These are phyloP conservation scores for Ptychodera flava DNA, from an alignment of 35 echinoderm and acorn worm genomes.

Conservation along the genomic window DNA sequence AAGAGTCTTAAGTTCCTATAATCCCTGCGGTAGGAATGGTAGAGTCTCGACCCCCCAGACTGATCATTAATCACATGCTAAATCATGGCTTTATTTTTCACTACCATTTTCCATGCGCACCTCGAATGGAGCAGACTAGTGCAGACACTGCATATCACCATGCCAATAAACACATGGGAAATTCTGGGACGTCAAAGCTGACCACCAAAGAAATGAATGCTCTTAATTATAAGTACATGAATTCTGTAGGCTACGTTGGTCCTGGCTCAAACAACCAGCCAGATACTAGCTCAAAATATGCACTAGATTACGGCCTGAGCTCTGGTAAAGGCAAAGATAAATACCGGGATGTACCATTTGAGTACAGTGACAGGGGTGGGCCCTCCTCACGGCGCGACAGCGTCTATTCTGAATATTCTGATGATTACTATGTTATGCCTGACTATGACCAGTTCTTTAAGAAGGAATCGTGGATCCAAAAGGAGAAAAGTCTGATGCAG, in stretches of 20 bases:
- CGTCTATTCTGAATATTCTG: not conserved
- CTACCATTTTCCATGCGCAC: not conserved
- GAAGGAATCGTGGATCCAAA: not conserved
- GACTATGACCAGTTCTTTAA: not conserved
- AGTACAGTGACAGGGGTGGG: not conserved
- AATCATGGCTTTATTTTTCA: slow-evolving; percentile 2
- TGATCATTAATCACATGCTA: not conserved
- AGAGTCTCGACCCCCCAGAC: not conserved
- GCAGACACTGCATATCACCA: not conserved
- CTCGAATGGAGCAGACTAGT: not conserved
- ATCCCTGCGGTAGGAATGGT: not conserved
- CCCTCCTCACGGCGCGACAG: not conserved
- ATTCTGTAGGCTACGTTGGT: not conserved
- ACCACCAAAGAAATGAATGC: not conserved
- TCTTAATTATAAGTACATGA: not conserved
- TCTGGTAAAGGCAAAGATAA: not conserved
- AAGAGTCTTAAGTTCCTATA: too few species aligned
- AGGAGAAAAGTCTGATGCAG: not conserved
- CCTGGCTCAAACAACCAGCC: not conserved
- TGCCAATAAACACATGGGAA: not conserved
- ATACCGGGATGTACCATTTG: not conserved
- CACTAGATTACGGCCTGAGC: not conserved
- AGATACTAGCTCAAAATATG: not conserved
- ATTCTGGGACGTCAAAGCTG: not conserved
- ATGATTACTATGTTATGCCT: not conserved